A percentile compares a stretch with the other conserved stretches of the same genome.
phyloP scores from a whole-genome alignment of 2,113 vertebrate species.

The Ceuthmochares aereus region DNA sequence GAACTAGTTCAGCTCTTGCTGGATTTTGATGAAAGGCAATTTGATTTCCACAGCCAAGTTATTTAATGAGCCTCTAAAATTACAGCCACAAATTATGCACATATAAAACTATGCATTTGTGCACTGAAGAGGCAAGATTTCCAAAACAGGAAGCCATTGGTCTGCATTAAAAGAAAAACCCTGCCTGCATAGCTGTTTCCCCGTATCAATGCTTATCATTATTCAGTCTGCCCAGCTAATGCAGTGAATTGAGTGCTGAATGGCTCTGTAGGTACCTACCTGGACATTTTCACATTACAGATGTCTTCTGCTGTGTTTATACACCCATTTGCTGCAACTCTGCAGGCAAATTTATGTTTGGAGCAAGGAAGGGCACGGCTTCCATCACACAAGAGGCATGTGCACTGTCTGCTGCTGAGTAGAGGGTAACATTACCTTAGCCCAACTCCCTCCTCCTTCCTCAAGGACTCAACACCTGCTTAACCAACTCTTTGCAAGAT shows the following conservation, averaged over 20 bases:
- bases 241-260: neutral
- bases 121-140: constrained; percentile 62
- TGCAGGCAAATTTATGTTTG: neutral
- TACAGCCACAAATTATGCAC: constrained; percentile 74
- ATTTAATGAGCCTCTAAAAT: constrained; percentile 74
- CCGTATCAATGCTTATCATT: constrained; percentile 40
- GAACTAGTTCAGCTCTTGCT: constrained; percentile 59
- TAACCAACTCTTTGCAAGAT: neutral
- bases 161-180: constrained; percentile 50
- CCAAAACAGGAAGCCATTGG: constrained; percentile 69
- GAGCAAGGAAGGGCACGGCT: neutral
- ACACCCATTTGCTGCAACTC: neutral
- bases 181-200: constrained; percentile 34
- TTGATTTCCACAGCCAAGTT: constrained; percentile 71
- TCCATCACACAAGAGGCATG: rapidly evolving
- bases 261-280: neutral
- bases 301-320: constrained; percentile 11
- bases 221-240: constrained; percentile 9
- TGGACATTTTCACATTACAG: neutral
- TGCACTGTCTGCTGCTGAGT: rapidly evolving
- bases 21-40: constrained; percentile 73
- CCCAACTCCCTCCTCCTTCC: neutral
- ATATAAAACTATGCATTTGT: constrained; percentile 72
- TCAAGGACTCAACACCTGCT: neutral
- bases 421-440: neutral